These are phyloP conservation scores for Cantharis lateralis DNA, from an alignment of 2,888 invertebrate genomes.

Conservation along the genomic window DNA sequence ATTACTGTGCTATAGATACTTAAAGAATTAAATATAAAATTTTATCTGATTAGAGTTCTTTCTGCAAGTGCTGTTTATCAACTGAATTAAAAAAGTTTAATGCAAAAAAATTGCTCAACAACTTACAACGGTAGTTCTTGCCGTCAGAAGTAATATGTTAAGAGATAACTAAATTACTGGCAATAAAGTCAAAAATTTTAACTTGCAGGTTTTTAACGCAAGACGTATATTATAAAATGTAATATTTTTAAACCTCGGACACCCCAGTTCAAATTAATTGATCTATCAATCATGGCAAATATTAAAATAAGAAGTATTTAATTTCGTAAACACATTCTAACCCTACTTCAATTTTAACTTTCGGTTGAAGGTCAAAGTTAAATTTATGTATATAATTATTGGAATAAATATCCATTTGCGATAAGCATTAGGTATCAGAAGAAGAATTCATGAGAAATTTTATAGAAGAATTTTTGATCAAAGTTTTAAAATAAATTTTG, in stretches of 20 bases:
- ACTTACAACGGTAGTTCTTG: background rate
- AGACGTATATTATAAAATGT: background rate
- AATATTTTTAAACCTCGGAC: background rate
- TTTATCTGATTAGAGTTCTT: background rate
- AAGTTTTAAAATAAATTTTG: too few relatives aligned
- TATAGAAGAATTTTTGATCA: too few relatives aligned
- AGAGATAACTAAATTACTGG: background rate
- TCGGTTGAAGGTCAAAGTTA: too few relatives aligned
- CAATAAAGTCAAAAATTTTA: background rate
- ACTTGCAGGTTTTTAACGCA: background rate
- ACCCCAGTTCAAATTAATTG: background rate
- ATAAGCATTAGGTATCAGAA: too few relatives aligned
- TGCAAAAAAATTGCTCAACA: background rate
- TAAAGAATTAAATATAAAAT: too few relatives aligned
- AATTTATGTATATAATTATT: too few relatives aligned
- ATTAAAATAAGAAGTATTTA: too few relatives aligned
- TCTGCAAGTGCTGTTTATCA: background rate
- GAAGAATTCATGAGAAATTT: too few relatives aligned
- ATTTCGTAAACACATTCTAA: too few relatives aligned
- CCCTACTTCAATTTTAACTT: too few relatives aligned
- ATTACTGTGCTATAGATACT: too few relatives aligned
- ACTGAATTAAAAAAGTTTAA: background rate
- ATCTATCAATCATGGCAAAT: background rate
- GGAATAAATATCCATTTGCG: too few relatives aligned
- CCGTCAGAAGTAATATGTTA: background rate